phyloP scores from a whole-genome alignment of 2,797 vertebrate genomes.

The Hypotaenidia okinawae region DNA sequence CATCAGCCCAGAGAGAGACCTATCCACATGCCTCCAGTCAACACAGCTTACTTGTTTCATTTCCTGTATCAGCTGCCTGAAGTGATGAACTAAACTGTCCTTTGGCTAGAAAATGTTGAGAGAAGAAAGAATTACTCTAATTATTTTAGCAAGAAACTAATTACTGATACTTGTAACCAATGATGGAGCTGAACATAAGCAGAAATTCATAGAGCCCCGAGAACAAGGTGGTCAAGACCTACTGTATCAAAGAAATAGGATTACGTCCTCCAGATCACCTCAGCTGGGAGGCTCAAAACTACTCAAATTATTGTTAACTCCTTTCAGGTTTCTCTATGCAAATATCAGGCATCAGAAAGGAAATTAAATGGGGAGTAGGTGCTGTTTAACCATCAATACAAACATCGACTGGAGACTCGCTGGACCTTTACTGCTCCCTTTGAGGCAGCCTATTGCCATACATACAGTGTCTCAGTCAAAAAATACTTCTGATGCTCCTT shows the following conservation, averaged over 20 bases:
- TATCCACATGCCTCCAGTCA: background rate
- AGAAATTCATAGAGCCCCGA: background rate
- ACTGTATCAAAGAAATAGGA: background rate
- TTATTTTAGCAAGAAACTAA: constrained; percentile 13
- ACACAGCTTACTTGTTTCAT: background rate
- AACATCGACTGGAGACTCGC: background rate
- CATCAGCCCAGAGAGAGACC: background rate
- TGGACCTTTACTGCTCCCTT: background rate
- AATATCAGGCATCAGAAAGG: background rate
- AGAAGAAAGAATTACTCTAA: background rate
- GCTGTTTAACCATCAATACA: background rate
- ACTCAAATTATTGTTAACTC: background rate
- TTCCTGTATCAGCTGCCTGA: background rate
- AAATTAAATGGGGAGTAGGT: background rate
- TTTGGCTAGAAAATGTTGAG: constrained; percentile 1
- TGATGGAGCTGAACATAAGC: background rate
- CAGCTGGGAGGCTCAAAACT: background rate
- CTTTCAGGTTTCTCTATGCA: background rate
- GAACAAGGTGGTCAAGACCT: background rate
- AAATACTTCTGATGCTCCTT: background rate
- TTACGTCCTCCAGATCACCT: background rate
- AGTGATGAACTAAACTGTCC: background rate
- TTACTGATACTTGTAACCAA: background rate
- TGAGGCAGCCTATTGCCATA: background rate
- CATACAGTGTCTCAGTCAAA: background rate